Base-by-base conservation (phyloP, 2,888 invertebrate species). In the Apomyelois bistriatella region DNA sequence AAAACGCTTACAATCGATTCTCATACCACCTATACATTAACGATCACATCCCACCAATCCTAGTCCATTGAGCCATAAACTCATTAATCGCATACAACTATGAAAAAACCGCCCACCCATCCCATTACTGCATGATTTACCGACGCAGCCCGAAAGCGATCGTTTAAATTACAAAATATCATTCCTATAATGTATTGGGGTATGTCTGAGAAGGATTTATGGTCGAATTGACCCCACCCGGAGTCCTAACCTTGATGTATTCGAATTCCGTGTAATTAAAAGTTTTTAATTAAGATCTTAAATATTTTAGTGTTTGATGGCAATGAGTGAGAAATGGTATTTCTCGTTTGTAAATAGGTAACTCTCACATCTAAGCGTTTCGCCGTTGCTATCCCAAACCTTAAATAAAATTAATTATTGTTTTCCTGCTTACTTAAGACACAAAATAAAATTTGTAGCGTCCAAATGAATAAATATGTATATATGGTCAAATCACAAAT, bases 171-270 rank as follows among this genome's bases (percentile, higher is more conserved):
- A 60, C 60, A 57, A 60, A 60, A 60, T 60, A 60, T 60, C 57
- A 60, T 60, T 60, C 55, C 58, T 62, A 58, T 64, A 61, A 62
- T 62, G 61, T 60, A 62, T 58, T 60, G 61, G 62, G 59, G 61
- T 61, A 49, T 58, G 61, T 53, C 57, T 51, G 13, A 22, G 12
- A 8, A 38, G 48, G 59, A 64, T 64, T 64, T 62, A 64, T 64
- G 50, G 57, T 36, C 10, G 10, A 12, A 38, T 35, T 58, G 62
- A 58, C 59, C 62, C 58, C 48, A 54, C 55, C 41, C 41, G 50
- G n/a, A 28, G 42, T 15, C 38, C 37, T 15, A 41, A 32, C 12
- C 38, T 13, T 36, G 43, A 52, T 46, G 52, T 22, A 2, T 30
- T 28, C 16, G 32, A 16, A 16, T 32, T 50, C 16, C 40, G 32